A percentile compares a stretch with the other conserved stretches of the same genome.
Evolutionary conservation across 2,888 invertebrate species (phyloP).

Genomic region (Isotomurus palustris): DNA sequence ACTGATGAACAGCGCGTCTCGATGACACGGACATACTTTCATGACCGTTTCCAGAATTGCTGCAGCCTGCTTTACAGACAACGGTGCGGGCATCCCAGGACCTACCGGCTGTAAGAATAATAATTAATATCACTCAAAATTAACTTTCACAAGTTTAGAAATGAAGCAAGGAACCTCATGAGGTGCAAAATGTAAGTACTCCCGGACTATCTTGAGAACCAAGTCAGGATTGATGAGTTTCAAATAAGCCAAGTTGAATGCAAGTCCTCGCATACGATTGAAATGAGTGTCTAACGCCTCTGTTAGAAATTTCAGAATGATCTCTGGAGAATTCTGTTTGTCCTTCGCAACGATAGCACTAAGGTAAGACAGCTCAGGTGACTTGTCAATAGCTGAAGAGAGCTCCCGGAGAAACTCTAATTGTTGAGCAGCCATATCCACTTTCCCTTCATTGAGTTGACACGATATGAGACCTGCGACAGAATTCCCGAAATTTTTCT

Average conservation of each 20-base stretch:
- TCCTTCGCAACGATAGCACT: slow-evolving; percentile 59
- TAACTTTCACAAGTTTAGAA: neutral
- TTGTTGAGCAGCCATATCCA: slow-evolving; percentile 75
- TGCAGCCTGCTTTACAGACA: slow-evolving; percentile 58
- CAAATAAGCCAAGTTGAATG: slow-evolving; percentile 72
- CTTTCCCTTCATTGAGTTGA: slow-evolving; percentile 67
- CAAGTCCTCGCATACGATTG: slow-evolving; percentile 54
- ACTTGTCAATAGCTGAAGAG: slow-evolving; percentile 62
- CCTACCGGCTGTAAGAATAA: slow-evolving; percentile 58
- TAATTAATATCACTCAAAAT: too few species aligned
- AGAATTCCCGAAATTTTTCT: too few species aligned
- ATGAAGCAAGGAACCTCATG: slow-evolving; percentile 38
- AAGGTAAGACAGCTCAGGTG: slow-evolving; percentile 65
- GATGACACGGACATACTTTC: slow-evolving; percentile 76
- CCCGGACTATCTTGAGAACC: slow-evolving; percentile 69
- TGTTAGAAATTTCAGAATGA: slow-evolving; percentile 48
- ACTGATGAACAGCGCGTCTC: slow-evolving; percentile 50
- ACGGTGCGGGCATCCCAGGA: slow-evolving; percentile 53
- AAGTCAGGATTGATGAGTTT: slow-evolving; percentile 78
- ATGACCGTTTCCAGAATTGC: slow-evolving; percentile 67
- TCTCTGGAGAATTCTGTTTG: slow-evolving; percentile 30
- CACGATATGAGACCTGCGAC: slow-evolving; percentile 69
- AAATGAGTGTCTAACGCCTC: slow-evolving; percentile 60
- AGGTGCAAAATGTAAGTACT: slow-evolving; percentile 65
- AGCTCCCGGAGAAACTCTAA: slow-evolving; percentile 78